These are phyloP conservation scores for Elanus axillaris DNA, from an alignment of 2,113 vertebrate genomes.

Conservation along the genomic window DNA sequence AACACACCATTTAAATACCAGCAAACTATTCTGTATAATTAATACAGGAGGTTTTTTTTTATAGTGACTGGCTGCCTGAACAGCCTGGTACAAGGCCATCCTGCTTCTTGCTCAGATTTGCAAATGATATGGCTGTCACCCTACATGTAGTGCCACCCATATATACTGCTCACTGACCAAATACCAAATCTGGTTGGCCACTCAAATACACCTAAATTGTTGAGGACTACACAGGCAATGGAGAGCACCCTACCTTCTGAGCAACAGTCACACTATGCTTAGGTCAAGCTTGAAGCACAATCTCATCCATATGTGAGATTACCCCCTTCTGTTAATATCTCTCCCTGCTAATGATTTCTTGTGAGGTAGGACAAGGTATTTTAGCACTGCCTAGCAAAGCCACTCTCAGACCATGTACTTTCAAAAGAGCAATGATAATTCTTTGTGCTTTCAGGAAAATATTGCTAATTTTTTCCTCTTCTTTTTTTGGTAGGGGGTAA, in stretches of 20 bases:
- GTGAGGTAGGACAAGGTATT: not conserved
- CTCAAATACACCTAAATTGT: not conserved
- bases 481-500: not conserved
- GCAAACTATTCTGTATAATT: not conserved
- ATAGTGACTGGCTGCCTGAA: not conserved
- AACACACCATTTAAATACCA: not conserved
- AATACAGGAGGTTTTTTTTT: not conserved
- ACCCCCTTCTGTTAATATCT: not conserved
- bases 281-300: not conserved
- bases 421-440: not conserved
- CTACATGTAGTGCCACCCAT: fast-evolving
- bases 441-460: not conserved
- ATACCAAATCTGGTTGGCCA: not conserved
- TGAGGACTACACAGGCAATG: not conserved
- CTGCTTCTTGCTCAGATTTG: not conserved
- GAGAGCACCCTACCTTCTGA: not conserved
- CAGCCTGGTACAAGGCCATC: not conserved
- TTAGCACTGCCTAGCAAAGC: not conserved
- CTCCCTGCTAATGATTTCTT: not conserved
- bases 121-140: not conserved
- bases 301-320: not conserved
- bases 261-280: not conserved
- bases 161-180: not conserved
- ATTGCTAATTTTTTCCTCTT: not conserved
- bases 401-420: not conserved